Evolutionary conservation across 2,888 invertebrate genomes (phyloP).

Genomic region (Zygaena filipendulae): DNA sequence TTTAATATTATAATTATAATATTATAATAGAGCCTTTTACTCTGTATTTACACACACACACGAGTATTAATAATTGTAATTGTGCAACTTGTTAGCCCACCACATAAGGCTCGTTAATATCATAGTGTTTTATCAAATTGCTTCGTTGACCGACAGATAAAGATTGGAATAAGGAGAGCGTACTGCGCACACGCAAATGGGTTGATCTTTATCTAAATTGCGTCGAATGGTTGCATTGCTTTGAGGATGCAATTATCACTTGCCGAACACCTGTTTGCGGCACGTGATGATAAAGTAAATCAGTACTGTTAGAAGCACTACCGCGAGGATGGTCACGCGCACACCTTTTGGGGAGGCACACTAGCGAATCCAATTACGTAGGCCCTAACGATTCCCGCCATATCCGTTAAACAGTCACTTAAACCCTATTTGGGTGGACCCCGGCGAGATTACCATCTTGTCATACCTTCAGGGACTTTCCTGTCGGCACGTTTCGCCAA

Average conservation of each 20-base stretch:
- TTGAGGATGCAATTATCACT: conserved; percentile 41
- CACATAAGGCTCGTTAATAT: conserved; percentile 20
- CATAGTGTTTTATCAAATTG: conserved; percentile 18
- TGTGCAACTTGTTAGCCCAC: too few relatives aligned
- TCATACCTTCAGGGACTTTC: conserved; percentile 11
- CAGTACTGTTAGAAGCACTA: conserved; percentile 18
- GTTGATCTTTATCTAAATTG: conserved; percentile 42
- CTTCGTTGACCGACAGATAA: conserved; percentile 17
- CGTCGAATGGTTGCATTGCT: conserved; percentile 32
- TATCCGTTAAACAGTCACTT: conserved; percentile 13
- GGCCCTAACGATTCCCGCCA: conserved; percentile 18
- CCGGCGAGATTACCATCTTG: conserved; percentile 9
- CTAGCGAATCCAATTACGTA: conserved; percentile 26
- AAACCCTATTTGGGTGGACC: conserved; percentile 19
- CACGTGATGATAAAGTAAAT: conserved; percentile 27
- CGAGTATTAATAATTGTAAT: too few relatives aligned
- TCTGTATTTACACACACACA: too few relatives aligned
- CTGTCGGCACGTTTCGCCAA: conserved; percentile 5
- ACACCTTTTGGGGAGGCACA: conserved; percentile 16
- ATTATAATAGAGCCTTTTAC: too few relatives aligned
- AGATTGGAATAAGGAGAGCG: conserved; percentile 22
- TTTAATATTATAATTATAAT: too few relatives aligned
- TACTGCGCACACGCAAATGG: conserved; percentile 30
- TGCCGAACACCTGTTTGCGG: conserved; percentile 33
- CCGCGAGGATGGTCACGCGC: conserved; percentile 22